phyloP scores from a whole-genome alignment of 2,797 vertebrate species.

The Sebastes oblongus region DNA sequence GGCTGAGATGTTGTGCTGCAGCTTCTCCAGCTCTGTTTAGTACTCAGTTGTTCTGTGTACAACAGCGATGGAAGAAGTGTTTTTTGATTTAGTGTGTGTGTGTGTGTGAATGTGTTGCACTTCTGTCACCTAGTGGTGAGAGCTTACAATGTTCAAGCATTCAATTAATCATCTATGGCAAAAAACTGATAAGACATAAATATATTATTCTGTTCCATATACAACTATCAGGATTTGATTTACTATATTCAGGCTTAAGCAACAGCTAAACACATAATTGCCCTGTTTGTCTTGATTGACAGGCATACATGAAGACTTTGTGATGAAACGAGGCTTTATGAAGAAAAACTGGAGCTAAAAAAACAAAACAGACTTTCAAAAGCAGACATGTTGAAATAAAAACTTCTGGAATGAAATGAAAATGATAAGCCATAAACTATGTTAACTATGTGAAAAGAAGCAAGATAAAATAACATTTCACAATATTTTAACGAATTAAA shows the following conservation, averaged over 20 bases:
- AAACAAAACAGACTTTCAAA: neutral
- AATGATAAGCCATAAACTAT: neutral
- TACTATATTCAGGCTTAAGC: neutral
- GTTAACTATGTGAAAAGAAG: neutral
- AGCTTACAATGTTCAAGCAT: neutral
- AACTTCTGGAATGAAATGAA: neutral
- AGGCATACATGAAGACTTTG: neutral
- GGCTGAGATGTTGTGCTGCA: constrained; percentile 16
- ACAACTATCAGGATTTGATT: neutral
- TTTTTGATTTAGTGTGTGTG: neutral
- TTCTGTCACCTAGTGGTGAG: neutral
- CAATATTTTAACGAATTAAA: fast-evolving
- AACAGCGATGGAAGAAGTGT: neutral
- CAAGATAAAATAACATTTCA: neutral
- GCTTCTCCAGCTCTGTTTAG: neutral
- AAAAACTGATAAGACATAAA: neutral
- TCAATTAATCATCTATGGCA: neutral
- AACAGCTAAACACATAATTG: neutral
- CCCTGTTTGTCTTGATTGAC: neutral
- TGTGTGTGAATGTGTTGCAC: neutral
- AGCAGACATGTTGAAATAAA: neutral
- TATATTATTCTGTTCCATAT: neutral
- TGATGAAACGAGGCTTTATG: neutral
- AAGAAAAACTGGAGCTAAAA: neutral
- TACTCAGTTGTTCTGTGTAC: neutral